Evolutionary conservation across 2,888 invertebrate species (phyloP), one percentile per base, ranked within the genome.

Genomic region (Graphium colonna): DNA sequence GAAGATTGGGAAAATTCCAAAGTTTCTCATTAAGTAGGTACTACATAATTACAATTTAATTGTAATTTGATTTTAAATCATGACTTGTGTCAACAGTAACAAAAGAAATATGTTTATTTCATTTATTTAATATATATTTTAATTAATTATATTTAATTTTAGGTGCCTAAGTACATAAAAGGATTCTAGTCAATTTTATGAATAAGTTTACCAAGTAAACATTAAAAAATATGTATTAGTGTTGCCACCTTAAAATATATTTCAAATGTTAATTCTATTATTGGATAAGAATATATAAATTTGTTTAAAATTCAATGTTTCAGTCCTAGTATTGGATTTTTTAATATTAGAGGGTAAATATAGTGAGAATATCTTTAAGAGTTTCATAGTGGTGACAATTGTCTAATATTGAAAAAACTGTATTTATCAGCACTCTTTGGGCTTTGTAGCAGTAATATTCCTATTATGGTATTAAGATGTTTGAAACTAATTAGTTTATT

Each of bases 101-200:
- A 21, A 26, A 39, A 44, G n/a, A n/a, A n/a, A n/a, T n/a, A 44
- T 39, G 26, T 43, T 17, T 18, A n/a, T 26, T 13, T 43, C 21
- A 2, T 21, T 43, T 15, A 3, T 21, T 13, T 8, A 1, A 39
- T 39, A 8, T 9, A 15, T 9, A 9, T 16, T 8, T 13, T 26
- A 43, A 43, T 1, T 43, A 26, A 36, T 36, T 36, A n/a, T 12
- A 16, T 47, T 38, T 52, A 44, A 57, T 63, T 64, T 67, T 70
- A 76, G 73, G 63, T 72, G 69, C 65, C 66, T 77, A 71, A 71
- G 76, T 74, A 78, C 72, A 68, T 71, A 65, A 69, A 69, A 72
- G 68, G 58, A 72, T 72, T 82, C 83, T 85, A 85, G 84, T 85
- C 85, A 85, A 83, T 82, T 82, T 79, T 58, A 65, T 60, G 55